phyloP scores from a whole-genome alignment of 1,140 invertebrate species.

The Drosophila oshimai region DNA sequence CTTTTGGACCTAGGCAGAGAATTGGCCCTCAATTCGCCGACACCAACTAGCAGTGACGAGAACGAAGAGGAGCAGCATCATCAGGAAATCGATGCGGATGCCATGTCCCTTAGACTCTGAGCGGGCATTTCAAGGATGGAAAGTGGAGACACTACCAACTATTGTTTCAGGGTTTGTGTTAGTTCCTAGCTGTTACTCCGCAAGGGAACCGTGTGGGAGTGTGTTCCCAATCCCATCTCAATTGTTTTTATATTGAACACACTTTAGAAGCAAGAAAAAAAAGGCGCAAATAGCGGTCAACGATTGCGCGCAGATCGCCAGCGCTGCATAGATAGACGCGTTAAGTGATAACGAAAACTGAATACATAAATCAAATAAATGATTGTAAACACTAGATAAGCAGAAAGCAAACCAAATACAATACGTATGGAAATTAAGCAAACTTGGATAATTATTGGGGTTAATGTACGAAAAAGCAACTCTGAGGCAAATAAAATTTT shows the following conservation, averaged over 20 bases:
- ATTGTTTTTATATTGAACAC: background rate
- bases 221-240: background rate
- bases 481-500: too few relatives aligned
- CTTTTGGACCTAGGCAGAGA: constrained; percentile 33
- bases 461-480: background rate
- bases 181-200: constrained; percentile 14
- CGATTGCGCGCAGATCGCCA: background rate
- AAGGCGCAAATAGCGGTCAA: too few relatives aligned
- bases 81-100: background rate
- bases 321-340: background rate
- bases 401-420: constrained; percentile 5
- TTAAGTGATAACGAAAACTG: background rate
- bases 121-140: background rate
- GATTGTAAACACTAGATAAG: background rate
- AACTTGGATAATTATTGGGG: background rate
- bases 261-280: background rate
- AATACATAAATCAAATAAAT: background rate
- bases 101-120: background rate
- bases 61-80: background rate
- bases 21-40: background rate
- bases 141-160: background rate
- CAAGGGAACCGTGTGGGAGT: background rate
- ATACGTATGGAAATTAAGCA: background rate
- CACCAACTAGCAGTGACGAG: constrained; percentile 16
- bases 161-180: background rate